Evolutionary conservation across 2,113 vertebrate species (phyloP), one percentile per base, ranked within the genome.

Genomic region (Passer montanus): DNA sequence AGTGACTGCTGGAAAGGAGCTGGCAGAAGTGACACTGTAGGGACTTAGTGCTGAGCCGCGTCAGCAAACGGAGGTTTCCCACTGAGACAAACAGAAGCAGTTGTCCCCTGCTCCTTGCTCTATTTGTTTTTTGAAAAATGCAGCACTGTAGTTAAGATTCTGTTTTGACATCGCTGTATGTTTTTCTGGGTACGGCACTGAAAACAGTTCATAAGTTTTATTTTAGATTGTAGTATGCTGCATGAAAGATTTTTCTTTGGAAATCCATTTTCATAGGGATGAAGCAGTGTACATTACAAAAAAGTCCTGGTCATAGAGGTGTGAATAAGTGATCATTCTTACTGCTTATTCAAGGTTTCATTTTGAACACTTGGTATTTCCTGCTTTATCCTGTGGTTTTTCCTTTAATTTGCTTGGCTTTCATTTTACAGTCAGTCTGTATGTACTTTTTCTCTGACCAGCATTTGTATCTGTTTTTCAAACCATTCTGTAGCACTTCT

Each of bases 1-100:
- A 66, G 30, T 5, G 50, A 21, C n/a, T 77, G 19, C 67, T 56
- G 66, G 41, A 82, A 12, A 35, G 0, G 5, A 59, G 26, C 58
- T 59, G 24, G 31, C 31, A 44, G 31, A 33, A 62, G 21, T 31
- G 21, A 28, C 20, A 2, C 27, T 6, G 6, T 2, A 8, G 5
- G 20, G 33, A 6, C 7, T 26, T 44, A 7, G 41, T 22, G 49
- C 9, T 11, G 6, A 37, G 31, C 56, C 21, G 2, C 1, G 0
- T n/a, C 27, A 55, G 31, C 44, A 19, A 33, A 55, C 4, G 12
- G 39, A 47, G 13, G 15, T 60, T 83, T 84, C 33, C 13, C 31
- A 0, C 3, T 35, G 44, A 46, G 74, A 20, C 30, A 2, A 53
- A 19, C 2, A 13, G 19, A 49, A 53, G 20, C 30, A 23, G 3